Evolutionary conservation across 2,797 vertebrate genomes (phyloP), one percentile per base, ranked within the genome.

Genomic region (Crax fasciolata): DNA sequence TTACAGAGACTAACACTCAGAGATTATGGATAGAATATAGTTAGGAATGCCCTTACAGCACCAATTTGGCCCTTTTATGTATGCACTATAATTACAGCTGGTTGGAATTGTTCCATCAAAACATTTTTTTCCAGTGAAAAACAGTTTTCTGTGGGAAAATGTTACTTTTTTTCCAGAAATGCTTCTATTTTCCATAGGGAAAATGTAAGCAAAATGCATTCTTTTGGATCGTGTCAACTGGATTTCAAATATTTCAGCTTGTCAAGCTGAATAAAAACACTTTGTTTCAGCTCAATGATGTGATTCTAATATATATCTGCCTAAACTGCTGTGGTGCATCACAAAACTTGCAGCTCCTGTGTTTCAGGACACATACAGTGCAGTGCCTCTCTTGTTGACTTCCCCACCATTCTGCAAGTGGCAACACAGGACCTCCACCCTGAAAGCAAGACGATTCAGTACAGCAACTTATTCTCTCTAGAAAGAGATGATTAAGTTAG

Each of bases 131-230:
- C 6, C 14, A 43, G 35, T 17, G 10, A 72, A 85, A 87, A 86
- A 27, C 30, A 43, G 11, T 82, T 90, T 90, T 95, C 94, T 90
- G 87, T 96, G 91, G 96, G 96, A 95, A 97, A 97, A 95, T 84
- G 57, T 39, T 84, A 59, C 21, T 73, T 96, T 93, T 95, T 95
- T 95, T 96, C 87, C 68, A 95, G 75, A 94, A 92, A 83, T 75
- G 70, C 9, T 90, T 90, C 46, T 3, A 75, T 81, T 94, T 95
- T 95, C 95, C 91, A 89, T 84, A 79, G 90, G 93, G 91, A 95
- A 94, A 95, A 95, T 68, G n/a, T 87, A 95, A 97, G 46, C 67
- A 91, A 94, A 95, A 90, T 84, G 44, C 80, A 91, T 90, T 91
- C 76, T 71, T 94, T 82, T 48, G 65, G 38, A 74, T 93, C 80